Percentiles rank a stretch among this genome's conserved stretches.
Evolutionary conservation across 53 echinoderm and acorn worm species (phyloP).

Genomic region (Hippasteria phrygiana): DNA sequence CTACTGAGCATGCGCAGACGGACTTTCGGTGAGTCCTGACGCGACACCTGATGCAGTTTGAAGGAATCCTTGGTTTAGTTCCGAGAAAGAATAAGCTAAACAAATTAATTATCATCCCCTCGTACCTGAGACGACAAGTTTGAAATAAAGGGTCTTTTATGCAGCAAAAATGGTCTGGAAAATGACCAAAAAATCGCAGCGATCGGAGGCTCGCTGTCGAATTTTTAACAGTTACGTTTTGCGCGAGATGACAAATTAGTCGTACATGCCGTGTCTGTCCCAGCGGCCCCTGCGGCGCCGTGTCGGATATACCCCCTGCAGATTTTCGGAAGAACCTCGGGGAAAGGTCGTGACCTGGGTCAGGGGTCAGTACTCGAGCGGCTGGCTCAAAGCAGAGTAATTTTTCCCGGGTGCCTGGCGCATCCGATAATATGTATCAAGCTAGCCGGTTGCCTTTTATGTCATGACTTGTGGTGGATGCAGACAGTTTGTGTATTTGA

Average conservation of each 20-base stretch:
- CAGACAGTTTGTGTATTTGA: not conserved
- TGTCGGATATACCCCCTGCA: conserved; percentile 50
- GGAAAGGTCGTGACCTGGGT: conserved; percentile 51
- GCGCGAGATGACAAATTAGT: conserved; percentile 51
- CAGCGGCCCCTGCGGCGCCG: conserved; percentile 49
- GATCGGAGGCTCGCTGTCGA: not conserved
- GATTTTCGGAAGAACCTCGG: conserved; percentile 43
- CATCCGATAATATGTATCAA: conserved; percentile 27
- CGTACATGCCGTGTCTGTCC: conserved; percentile 19
- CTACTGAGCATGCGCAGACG: too few relatives aligned
- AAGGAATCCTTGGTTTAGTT: too few relatives aligned
- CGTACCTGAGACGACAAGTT: too few relatives aligned
- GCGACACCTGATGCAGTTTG: too few relatives aligned
- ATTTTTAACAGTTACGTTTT: not conserved
- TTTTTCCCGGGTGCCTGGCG: not conserved
- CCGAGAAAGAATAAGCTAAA: too few relatives aligned
- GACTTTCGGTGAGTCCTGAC: too few relatives aligned
- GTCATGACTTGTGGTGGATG: conserved; percentile 7
- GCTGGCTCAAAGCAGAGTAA: conserved; percentile 22
- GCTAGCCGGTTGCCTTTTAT: not conserved
- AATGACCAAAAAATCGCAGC: too few relatives aligned
- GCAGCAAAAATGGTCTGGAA: too few relatives aligned
- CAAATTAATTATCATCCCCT: too few relatives aligned
- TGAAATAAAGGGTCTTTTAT: too few relatives aligned
- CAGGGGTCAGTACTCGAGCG: conserved; percentile 41